phyloP scores from a whole-genome alignment of 1,140 invertebrate species.

The Bicyclus anynana region DNA sequence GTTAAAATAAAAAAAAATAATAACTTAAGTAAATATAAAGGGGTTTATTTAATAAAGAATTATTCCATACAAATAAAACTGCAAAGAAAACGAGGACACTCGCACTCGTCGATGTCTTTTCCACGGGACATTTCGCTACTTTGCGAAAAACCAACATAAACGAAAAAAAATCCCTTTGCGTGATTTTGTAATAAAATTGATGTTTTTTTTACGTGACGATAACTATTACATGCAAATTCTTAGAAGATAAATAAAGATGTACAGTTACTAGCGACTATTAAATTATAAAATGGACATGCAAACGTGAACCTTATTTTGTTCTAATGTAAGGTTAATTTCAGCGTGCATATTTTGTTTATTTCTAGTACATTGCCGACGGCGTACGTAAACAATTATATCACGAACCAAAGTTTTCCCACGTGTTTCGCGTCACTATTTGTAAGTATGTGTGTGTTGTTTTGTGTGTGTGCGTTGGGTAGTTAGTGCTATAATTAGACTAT shows the following conservation, averaged over 20 bases:
- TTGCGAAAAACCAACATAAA: background rate
- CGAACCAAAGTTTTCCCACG: slow-evolving; percentile 45
- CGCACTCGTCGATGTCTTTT: slow-evolving; percentile 47
- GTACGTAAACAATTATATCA: slow-evolving; percentile 54
- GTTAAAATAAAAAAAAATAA: too few species aligned
- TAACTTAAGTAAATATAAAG: too few species aligned
- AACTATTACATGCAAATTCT: slow-evolving; percentile 27
- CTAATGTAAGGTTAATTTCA: slow-evolving; percentile 15
- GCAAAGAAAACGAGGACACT: background rate
- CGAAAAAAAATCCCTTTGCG: slow-evolving; percentile 11
- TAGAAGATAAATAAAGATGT: slow-evolving; percentile 26
- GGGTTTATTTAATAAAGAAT: too few species aligned
- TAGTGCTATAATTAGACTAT: slow-evolving; percentile 41
- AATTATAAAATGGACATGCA: slow-evolving; percentile 3
- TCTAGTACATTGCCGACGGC: slow-evolving; percentile 19
- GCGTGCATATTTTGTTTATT: slow-evolving; percentile 3
- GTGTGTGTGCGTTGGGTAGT: slow-evolving; percentile 17
- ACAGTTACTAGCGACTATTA: slow-evolving; percentile 7
- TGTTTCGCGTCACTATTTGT: slow-evolving; percentile 30
- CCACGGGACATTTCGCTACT: slow-evolving; percentile 10
- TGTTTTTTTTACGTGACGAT: slow-evolving; percentile 9
- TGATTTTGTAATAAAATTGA: background rate
- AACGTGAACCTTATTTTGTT: slow-evolving; percentile 8
- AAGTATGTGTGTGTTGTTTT: slow-evolving; percentile 18
- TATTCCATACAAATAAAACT: background rate